These are phyloP conservation scores for Leucophora obtusa DNA, from an alignment of 2,888 invertebrate species.

Conservation along the genomic window DNA sequence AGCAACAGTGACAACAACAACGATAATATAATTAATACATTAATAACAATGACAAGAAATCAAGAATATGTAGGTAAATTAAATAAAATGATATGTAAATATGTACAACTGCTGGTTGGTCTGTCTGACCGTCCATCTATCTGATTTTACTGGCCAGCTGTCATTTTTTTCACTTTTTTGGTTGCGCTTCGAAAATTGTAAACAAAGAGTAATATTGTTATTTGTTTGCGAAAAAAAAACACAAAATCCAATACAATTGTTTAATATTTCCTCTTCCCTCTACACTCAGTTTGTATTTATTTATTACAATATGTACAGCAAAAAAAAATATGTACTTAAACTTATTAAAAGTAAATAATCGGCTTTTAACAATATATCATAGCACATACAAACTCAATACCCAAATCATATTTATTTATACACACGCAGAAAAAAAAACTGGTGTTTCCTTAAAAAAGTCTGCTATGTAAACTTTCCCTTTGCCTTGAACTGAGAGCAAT, in stretches of 20 bases:
- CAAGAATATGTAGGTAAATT: conserved; percentile 25
- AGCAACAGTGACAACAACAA: neutral
- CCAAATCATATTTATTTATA: neutral
- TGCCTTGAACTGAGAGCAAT: too few relatives aligned
- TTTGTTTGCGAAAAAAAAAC: conserved; percentile 37
- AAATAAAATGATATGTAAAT: neutral
- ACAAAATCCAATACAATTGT: neutral
- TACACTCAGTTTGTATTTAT: neutral
- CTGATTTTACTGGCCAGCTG: conserved; percentile 3
- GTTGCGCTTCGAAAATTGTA: conserved; percentile 53
- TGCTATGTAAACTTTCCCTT: too few relatives aligned
- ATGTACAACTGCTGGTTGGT: neutral
- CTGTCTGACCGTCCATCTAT: neutral
- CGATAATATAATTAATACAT: neutral
- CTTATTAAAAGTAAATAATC: conserved; percentile 55
- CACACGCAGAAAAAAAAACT: neutral
- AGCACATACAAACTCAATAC: neutral
- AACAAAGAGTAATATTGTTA: conserved; percentile 60
- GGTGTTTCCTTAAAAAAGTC: neutral
- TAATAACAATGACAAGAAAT: conserved; percentile 19
- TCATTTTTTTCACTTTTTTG: conserved; percentile 3
- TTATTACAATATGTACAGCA: neutral
- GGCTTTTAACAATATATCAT: conserved; percentile 37
- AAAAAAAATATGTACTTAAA: neutral
- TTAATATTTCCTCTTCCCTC: neutral